Evolutionary conservation across 2,888 invertebrate genomes (phyloP).

Genomic region (Pristionchus mayeri): DNA sequence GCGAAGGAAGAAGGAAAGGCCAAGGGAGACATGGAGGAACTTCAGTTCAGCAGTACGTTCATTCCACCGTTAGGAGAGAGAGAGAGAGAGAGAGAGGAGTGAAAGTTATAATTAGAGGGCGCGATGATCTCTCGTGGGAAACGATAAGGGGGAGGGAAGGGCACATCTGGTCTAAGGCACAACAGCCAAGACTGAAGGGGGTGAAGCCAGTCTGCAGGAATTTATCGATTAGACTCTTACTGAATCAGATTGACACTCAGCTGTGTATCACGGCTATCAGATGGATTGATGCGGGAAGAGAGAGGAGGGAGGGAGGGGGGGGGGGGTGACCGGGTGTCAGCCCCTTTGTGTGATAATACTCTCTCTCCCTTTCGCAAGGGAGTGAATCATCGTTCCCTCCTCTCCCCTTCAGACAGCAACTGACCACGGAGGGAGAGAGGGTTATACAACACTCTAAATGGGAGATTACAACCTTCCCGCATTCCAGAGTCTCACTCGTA

Average conservation of each 20-base stretch:
- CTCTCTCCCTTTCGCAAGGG: constrained; percentile 17
- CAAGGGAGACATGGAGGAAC: constrained; percentile 70
- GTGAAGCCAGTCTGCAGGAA: too few species aligned
- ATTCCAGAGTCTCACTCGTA: too few species aligned
- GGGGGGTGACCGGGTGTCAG: neutral
- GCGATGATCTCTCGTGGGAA: neutral
- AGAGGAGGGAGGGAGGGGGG: neutral
- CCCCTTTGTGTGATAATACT: neutral
- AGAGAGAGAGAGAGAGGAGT: neutral
- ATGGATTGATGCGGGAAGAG: neutral
- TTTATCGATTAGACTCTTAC: too few species aligned
- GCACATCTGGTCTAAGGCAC: neutral
- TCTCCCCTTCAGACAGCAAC: constrained; percentile 7
- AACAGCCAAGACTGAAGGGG: too few species aligned
- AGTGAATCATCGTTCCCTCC: constrained; percentile 14
- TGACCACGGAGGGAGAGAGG: neutral
- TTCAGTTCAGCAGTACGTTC: constrained; percentile 68
- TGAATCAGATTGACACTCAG: too few species aligned
- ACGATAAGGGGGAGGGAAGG: neutral
- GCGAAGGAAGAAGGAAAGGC: constrained; percentile 66
- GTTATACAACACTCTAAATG: neutral
- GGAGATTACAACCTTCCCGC: neutral
- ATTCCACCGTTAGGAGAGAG: neutral
- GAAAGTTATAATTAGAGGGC: constrained; percentile 16
- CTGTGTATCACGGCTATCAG: too few species aligned